A percentile compares a stretch with the other conserved stretches of the same genome.
Evolutionary conservation across 2,113 vertebrate species (phyloP).

Genomic region (Lasiurus borealis): DNA sequence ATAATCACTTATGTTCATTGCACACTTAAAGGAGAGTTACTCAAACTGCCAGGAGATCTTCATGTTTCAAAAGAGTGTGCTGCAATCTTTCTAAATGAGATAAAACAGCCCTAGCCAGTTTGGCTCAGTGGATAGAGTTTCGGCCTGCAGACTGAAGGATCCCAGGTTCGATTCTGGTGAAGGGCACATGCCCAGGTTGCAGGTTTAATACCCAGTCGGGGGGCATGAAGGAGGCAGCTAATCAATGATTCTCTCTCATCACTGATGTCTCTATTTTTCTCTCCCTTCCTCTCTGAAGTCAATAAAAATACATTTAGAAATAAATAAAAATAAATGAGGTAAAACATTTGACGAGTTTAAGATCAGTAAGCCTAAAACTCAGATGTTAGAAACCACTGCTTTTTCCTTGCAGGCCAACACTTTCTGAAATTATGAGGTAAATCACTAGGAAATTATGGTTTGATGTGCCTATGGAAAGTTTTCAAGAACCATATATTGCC

Average conservation of each 20-base stretch:
- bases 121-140: too few relatives aligned
- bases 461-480: neutral
- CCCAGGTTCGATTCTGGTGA: too few relatives aligned
- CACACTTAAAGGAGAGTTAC: neutral
- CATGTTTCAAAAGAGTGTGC: neutral
- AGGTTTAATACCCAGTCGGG: too few relatives aligned
- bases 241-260: too few relatives aligned
- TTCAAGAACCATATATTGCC: neutral
- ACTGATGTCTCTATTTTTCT: too few relatives aligned
- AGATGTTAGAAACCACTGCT: conserved; percentile 35
- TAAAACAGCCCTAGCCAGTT: neutral
- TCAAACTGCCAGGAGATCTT: neutral
- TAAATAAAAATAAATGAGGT: neutral
- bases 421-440: conserved; percentile 5
- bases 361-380: neutral
- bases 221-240: too few relatives aligned
- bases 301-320: too few relatives aligned
- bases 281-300: too few relatives aligned
- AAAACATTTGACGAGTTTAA: neutral
- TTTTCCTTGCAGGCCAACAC: neutral
- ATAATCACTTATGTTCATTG: neutral
- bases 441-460: neutral
- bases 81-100: neutral
- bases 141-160: too few relatives aligned
- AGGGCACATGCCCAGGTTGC: too few relatives aligned